Conservation (phyloP, 2,797 vertebrate genomes). For the Danio kyathit region DNA sequence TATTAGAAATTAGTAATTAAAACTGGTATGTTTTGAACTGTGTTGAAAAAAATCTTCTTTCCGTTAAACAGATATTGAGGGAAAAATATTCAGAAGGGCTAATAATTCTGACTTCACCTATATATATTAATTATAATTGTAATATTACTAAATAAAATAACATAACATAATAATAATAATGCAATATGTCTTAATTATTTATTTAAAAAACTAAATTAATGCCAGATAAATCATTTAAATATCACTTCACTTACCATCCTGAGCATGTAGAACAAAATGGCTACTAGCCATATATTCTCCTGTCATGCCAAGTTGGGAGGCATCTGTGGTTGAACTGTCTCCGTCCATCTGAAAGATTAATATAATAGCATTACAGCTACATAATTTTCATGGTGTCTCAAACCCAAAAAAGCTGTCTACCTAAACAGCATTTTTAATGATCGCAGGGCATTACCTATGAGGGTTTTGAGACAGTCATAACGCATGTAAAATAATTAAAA, state of each 20-base stretch:
- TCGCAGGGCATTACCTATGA: neutral
- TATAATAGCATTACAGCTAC: neutral
- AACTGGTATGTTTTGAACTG: too few species aligned
- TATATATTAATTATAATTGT: too few species aligned
- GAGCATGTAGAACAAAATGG: constrained; percentile 95
- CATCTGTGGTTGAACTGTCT: constrained; percentile 94
- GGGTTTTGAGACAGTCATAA: neutral
- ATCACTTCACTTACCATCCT: constrained; percentile 84
- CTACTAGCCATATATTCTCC: constrained; percentile 93
- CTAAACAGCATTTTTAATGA: neutral
- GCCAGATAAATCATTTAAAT: neutral
- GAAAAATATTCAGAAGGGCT: too few species aligned
- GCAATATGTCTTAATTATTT: too few species aligned
- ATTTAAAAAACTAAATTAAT: neutral
- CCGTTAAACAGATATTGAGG: too few species aligned
- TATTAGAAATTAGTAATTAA: too few species aligned
- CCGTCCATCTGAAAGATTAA: constrained; percentile 90
- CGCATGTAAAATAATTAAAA: neutral
- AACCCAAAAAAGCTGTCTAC: neutral
- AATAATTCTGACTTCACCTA: too few species aligned
- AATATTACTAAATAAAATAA: too few species aligned
- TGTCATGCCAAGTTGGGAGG: constrained; percentile 95
- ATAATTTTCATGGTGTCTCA: neutral
- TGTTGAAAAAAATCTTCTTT: too few species aligned
- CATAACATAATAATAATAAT: too few species aligned